phyloP scores from a whole-genome alignment of 2,797 vertebrate species.

The Mus spretus region DNA sequence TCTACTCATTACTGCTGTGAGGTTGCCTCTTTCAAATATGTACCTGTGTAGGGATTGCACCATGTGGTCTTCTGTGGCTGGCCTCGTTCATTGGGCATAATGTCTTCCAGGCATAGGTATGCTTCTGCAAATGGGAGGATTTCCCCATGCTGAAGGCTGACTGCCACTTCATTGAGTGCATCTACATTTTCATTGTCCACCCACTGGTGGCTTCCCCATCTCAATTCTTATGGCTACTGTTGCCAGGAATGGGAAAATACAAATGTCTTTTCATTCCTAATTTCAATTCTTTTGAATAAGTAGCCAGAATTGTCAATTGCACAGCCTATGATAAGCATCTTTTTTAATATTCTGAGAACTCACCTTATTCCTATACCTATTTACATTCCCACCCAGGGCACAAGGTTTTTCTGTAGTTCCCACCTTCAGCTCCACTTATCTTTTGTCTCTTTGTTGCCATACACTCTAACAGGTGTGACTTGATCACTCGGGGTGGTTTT shows the following conservation, averaged over 20 bases:
- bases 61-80: not conserved
- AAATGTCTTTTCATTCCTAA: not conserved
- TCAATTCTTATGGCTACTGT: not conserved
- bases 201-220: not conserved
- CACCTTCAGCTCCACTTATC: not conserved
- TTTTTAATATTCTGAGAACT: not conserved
- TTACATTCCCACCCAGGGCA: not conserved
- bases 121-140: not conserved
- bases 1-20: not conserved
- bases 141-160: not conserved
- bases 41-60: not conserved
- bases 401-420: not conserved
- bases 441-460: not conserved
- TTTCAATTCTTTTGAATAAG: slow-evolving; percentile 33
- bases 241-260: not conserved
- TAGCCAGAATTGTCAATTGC: not conserved
- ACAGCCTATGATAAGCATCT: not conserved
- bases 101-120: not conserved
- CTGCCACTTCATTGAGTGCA: not conserved
- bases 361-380: not conserved
- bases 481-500: not conserved
- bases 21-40: not conserved
- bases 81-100: slow-evolving; percentile 7
- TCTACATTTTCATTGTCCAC: not conserved
- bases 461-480: not conserved